Conservation (phyloP, 2,113 vertebrate species). For the Ranitomeya imitator region DNA sequence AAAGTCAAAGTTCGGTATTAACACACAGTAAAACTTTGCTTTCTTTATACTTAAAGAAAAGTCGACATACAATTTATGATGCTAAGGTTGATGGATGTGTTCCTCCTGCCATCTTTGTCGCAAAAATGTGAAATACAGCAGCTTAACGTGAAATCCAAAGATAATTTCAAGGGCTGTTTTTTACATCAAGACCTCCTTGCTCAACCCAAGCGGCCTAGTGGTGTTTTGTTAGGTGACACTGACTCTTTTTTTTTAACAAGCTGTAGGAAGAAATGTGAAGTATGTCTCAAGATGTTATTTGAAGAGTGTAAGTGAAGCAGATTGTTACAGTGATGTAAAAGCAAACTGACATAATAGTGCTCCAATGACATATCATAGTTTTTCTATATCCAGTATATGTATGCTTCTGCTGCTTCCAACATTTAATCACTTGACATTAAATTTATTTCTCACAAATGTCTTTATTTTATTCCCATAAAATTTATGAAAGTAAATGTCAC, state of each 20-base stretch:
- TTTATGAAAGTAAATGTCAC: too few relatives aligned
- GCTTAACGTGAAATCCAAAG: slow-evolving; percentile 40
- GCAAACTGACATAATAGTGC: background rate
- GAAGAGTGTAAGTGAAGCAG: background rate
- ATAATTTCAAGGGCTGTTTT: slow-evolving; percentile 35
- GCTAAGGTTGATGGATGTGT: slow-evolving; percentile 44
- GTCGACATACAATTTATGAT: slow-evolving; percentile 33
- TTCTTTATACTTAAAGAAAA: slow-evolving; percentile 27
- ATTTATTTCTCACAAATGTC: background rate
- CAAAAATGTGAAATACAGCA: slow-evolving; percentile 43
- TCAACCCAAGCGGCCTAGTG: background rate
- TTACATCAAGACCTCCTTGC: slow-evolving; percentile 13
- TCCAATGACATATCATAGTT: background rate
- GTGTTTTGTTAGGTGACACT: slow-evolving; percentile 39
- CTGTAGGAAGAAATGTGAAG: slow-evolving; percentile 14
- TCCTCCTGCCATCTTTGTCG: slow-evolving; percentile 39
- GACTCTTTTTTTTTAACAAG: slow-evolving; percentile 35
- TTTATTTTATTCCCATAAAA: background rate
- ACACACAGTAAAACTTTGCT: slow-evolving; percentile 43
- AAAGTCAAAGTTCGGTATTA: slow-evolving; percentile 24
- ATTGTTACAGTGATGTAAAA: background rate
- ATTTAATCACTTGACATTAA: too few relatives aligned
- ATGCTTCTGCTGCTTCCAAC: background rate
- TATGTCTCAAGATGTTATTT: slow-evolving; percentile 10
- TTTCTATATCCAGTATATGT: background rate